A percentile compares a stretch with the other conserved stretches of the same genome.
Evolutionary conservation across 2,888 invertebrate species (phyloP).

Genomic region (Caenorhabditis angaria): DNA sequence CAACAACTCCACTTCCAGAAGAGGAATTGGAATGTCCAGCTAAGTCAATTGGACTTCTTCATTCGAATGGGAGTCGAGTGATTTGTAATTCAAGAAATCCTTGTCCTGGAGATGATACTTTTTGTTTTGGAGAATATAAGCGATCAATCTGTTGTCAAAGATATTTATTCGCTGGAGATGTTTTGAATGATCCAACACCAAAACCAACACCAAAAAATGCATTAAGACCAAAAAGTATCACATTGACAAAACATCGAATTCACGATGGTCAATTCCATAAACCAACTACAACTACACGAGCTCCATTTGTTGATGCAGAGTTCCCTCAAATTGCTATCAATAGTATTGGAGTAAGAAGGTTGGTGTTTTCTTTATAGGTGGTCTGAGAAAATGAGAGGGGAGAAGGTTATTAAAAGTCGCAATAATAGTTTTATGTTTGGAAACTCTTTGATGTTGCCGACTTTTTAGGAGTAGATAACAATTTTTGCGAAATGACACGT

Average conservation of each 20-base stretch:
- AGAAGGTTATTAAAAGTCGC: not conserved
- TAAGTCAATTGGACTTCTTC: constrained; percentile 49
- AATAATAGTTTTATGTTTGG: not conserved
- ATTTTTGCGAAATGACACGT: too few relatives aligned
- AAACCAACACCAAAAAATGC: not conserved
- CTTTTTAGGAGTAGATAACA: not conserved
- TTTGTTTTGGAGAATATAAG: constrained; percentile 53
- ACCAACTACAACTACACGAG: constrained; percentile 24
- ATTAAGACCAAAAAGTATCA: constrained; percentile 31
- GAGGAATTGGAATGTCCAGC: constrained; percentile 47
- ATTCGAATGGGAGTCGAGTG: constrained; percentile 35
- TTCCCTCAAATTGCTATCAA: constrained; percentile 44
- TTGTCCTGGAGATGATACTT: constrained; percentile 51
- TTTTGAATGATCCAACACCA: constrained; percentile 30
- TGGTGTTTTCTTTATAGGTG: not conserved
- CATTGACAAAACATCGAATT: constrained; percentile 31
- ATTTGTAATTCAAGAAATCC: constrained; percentile 45
- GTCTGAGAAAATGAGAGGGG: too few relatives aligned
- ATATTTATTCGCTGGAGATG: constrained; percentile 43
- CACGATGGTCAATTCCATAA: constrained; percentile 36
- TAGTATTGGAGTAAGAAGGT: constrained; percentile 44
- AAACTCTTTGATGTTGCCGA: not conserved
- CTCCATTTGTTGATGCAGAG: constrained; percentile 21
- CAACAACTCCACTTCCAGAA: constrained; percentile 38
- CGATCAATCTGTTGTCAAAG: constrained; percentile 58